Percentiles rank a stretch among this genome's conserved stretches.
phyloP scores from a whole-genome alignment of 1,140 invertebrate species.

The Cylas formicarius region DNA sequence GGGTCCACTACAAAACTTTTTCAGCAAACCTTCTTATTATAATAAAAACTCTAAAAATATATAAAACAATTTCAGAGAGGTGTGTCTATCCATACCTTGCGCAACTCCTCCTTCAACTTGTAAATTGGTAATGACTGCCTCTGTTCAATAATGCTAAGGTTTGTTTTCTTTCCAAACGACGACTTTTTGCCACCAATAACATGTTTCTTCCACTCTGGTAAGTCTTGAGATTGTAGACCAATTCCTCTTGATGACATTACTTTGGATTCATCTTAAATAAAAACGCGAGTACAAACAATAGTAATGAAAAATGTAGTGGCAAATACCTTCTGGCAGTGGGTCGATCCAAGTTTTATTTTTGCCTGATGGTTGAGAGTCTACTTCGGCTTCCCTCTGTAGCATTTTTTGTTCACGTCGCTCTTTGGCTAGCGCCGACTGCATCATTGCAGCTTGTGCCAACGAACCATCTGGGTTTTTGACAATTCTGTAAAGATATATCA shows the following conservation, averaged over 20 bases:
- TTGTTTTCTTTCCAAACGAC: slow-evolving; percentile 97
- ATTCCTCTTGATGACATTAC: slow-evolving; percentile 61
- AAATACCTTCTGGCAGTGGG: slow-evolving; percentile 74
- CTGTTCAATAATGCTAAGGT: slow-evolving; percentile 92
- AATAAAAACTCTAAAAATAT: too few relatives aligned
- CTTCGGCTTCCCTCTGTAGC: slow-evolving; percentile 84
- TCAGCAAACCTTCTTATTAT: slow-evolving; percentile 3
- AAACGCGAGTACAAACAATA: slow-evolving; percentile 5
- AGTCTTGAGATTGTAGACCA: slow-evolving; percentile 73
- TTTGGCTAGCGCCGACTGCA: slow-evolving; percentile 97
- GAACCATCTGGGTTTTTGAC: slow-evolving; percentile 99
- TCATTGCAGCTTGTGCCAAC: slow-evolving; percentile 96
- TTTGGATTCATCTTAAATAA: slow-evolving; percentile 26
- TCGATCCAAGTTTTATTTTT: slow-evolving; percentile 93
- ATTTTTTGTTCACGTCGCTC: slow-evolving; percentile 92
- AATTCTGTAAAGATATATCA: slow-evolving; percentile 58
- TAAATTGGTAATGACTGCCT: slow-evolving; percentile 85
- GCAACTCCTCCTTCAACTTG: slow-evolving; percentile 89
- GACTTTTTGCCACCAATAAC: slow-evolving; percentile 96
- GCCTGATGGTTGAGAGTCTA: slow-evolving; percentile 74
- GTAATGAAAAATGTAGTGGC: slow-evolving; percentile 5
- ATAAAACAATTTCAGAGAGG: too few relatives aligned
- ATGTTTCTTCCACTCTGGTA: slow-evolving; percentile 99
- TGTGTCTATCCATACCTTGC: slow-evolving; percentile 78
- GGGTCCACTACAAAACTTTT: too few relatives aligned